Conservation (phyloP, 2,888 invertebrate genomes). For the Pristionchus arcanus region DNA sequence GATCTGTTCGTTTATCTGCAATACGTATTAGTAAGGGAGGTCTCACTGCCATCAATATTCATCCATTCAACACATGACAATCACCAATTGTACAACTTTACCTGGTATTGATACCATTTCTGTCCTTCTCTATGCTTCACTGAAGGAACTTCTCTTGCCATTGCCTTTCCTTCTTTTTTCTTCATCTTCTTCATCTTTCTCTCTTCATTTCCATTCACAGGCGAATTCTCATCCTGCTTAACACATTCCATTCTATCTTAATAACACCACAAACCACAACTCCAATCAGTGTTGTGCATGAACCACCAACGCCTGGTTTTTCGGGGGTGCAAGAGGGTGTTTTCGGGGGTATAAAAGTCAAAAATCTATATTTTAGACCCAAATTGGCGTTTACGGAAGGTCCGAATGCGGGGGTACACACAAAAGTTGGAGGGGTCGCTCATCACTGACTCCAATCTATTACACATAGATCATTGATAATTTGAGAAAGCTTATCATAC, state of each 20-base stretch:
- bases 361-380: no score
- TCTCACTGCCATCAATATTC: background rate
- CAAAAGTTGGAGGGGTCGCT: no score
- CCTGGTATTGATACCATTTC: constrained; percentile 72
- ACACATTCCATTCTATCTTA: background rate
- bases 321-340: no score
- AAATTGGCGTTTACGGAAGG: no score
- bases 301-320: no score
- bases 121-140: constrained; percentile 69
- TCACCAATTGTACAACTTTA: constrained; percentile 41
- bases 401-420: no score
- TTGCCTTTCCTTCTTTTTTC: background rate
- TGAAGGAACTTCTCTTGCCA: constrained; percentile 52
- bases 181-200: background rate
- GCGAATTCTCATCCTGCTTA: background rate
- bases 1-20: constrained; percentile 61
- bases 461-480: background rate
- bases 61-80: background rate
- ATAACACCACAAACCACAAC: no score
- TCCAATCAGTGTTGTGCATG: no score
- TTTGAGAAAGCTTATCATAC: background rate
- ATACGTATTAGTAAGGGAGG: background rate
- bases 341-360: no score
- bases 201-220: background rate
- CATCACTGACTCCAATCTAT: background rate